Conservation (phyloP, 1,140 invertebrate species). For the Drosophila navojoa region DNA sequence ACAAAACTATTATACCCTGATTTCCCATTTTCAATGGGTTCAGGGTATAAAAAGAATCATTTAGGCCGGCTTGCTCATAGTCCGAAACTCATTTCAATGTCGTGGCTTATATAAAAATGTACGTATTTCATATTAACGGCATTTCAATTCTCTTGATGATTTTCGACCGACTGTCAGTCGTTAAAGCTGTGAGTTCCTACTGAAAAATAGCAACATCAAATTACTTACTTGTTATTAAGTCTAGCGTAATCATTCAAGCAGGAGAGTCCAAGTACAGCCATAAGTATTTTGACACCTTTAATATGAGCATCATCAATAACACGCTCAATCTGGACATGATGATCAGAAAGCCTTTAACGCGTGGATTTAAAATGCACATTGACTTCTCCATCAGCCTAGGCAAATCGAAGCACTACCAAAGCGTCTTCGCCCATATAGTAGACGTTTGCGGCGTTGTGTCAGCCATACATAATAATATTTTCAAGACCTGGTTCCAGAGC, state of each 20-base stretch:
- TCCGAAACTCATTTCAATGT: background rate
- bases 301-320: slow-evolving; percentile 53
- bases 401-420: slow-evolving; percentile 51
- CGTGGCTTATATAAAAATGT: slow-evolving; percentile 35
- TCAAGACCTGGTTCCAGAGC: slow-evolving; percentile 58
- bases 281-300: slow-evolving; percentile 56
- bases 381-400: slow-evolving; percentile 62
- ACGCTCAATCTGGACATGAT: slow-evolving; percentile 54
- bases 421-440: slow-evolving; percentile 55
- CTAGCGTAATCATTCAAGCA: slow-evolving; percentile 42
- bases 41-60: no score
- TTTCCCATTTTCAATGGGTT: no score
- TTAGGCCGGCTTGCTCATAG: background rate
- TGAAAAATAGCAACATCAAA: background rate
- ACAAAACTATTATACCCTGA: no score
- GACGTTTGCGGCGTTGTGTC: slow-evolving; percentile 52
- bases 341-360: slow-evolving; percentile 29
- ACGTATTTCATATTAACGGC: background rate
- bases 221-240: slow-evolving; percentile 19
- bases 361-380: slow-evolving; percentile 43
- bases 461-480: slow-evolving; percentile 43
- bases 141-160: slow-evolving; percentile 22
- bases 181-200: slow-evolving; percentile 44
- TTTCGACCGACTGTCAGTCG: background rate
- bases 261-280: slow-evolving; percentile 38